Percentiles rank a stretch among this genome's conserved stretches.
Evolutionary conservation across 2,797 vertebrate species (phyloP).

Genomic region (Leptodactylus fallax): DNA sequence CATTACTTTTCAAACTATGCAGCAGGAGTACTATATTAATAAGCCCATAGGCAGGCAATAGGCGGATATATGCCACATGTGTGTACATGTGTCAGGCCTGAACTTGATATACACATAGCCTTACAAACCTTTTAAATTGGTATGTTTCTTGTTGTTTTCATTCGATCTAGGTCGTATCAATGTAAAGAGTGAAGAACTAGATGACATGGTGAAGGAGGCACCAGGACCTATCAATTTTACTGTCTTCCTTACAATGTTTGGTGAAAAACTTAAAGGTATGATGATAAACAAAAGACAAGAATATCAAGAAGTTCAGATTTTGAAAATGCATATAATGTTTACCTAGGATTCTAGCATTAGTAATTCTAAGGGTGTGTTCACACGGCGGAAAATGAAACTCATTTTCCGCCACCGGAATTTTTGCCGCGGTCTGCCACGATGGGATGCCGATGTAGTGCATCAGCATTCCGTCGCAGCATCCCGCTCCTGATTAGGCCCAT

Average conservation of each 20-base stretch:
- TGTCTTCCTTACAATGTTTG: slow-evolving; percentile 91
- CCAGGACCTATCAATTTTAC: slow-evolving; percentile 91
- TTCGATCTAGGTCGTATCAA: slow-evolving; percentile 83
- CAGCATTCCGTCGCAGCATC: too few species aligned
- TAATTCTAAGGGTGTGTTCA: too few species aligned
- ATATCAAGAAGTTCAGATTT: not conserved
- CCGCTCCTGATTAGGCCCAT: too few species aligned
- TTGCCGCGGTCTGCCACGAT: too few species aligned
- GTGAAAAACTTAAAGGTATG: slow-evolving; percentile 91
- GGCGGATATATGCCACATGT: too few species aligned
- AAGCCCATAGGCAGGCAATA: too few species aligned
- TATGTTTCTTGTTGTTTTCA: not conserved
- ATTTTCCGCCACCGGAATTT: too few species aligned
- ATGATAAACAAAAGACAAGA: slow-evolving; percentile 30
- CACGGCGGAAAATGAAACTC: too few species aligned
- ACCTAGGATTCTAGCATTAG: not conserved
- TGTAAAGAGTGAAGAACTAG: slow-evolving; percentile 88
- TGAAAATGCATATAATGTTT: not conserved
- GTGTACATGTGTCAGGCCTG: not conserved
- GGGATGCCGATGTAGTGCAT: too few species aligned
- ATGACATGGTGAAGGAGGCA: slow-evolving; percentile 89
- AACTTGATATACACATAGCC: not conserved
- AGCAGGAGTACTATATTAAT: too few species aligned
- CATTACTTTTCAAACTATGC: too few species aligned
- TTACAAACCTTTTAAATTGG: not conserved